A percentile compares a stretch with the other conserved stretches of the same genome.
Evolutionary conservation across 2,888 invertebrate genomes (phyloP).

Genomic region (Apoda limacodes): DNA sequence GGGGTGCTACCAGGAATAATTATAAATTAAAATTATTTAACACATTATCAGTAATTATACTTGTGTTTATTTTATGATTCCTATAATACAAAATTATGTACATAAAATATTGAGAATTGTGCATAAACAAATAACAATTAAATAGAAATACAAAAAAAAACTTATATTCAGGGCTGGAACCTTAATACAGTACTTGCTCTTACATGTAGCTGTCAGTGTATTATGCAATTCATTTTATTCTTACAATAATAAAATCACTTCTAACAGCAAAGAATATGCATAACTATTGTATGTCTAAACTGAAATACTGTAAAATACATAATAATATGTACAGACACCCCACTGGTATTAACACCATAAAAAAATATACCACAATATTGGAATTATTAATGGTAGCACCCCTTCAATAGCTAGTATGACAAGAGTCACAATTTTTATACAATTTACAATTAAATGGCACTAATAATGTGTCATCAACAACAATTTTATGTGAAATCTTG

Average conservation of each 20-base stretch:
- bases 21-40: slow-evolving; percentile 69
- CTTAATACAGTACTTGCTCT: slow-evolving; percentile 59
- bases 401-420: slow-evolving; percentile 71
- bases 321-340: slow-evolving; percentile 62
- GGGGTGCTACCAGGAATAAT: slow-evolving; percentile 72
- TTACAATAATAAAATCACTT: slow-evolving; percentile 69
- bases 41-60: slow-evolving; percentile 70
- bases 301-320: slow-evolving; percentile 68
- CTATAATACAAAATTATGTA: slow-evolving; percentile 72
- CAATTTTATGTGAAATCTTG: slow-evolving; percentile 66
- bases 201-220: slow-evolving; percentile 63
- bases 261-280: slow-evolving; percentile 63
- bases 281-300: slow-evolving; percentile 63
- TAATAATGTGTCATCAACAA: slow-evolving; percentile 64
- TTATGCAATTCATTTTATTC: slow-evolving; percentile 61
- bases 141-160: slow-evolving; percentile 69
- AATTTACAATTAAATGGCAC: slow-evolving; percentile 70
- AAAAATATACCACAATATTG: slow-evolving; percentile 68
- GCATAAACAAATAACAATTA: slow-evolving; percentile 72
- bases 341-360: slow-evolving; percentile 67
- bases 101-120: slow-evolving; percentile 71
- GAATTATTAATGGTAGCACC: slow-evolving; percentile 72
- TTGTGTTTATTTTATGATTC: slow-evolving; percentile 70
- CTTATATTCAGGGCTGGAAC: slow-evolving; percentile 61
- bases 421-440: slow-evolving; percentile 68